Conservation (phyloP, 1,140 invertebrate genomes). For the Papilio aristodemus region DNA sequence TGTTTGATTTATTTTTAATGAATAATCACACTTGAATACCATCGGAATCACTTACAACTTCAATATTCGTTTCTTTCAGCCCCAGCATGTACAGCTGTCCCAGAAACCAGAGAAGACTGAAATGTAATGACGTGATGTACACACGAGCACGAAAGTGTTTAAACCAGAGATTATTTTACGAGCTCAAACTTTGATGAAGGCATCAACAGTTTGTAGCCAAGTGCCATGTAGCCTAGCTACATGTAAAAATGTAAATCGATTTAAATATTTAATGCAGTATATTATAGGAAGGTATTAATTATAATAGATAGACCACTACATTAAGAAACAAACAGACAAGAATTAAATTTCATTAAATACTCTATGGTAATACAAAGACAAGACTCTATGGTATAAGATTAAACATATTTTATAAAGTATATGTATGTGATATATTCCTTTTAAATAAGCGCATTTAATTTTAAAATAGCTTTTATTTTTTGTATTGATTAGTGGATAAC, state of each 20-base stretch:
- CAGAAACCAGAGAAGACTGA: slow-evolving; percentile 11
- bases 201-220: slow-evolving; percentile 13
- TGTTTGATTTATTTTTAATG: too few relatives aligned
- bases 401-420: neutral
- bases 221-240: slow-evolving; percentile 1
- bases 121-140: neutral
- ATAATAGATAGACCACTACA: too few relatives aligned
- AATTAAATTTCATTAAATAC: too few relatives aligned
- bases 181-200: slow-evolving; percentile 8
- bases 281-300: slow-evolving; percentile 8
- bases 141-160: neutral
- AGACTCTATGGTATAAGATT: too few relatives aligned
- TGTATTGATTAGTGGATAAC: neutral
- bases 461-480: neutral
- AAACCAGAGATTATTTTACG: neutral
- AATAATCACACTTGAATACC: too few relatives aligned
- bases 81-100: neutral
- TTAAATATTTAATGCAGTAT: neutral
- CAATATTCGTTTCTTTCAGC: neutral
- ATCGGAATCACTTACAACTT: neutral
- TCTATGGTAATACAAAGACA: too few relatives aligned
- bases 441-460: slow-evolving; percentile 14
- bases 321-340: too few relatives aligned
- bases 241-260: neutral
- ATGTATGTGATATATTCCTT: slow-evolving; percentile 1